A percentile compares a stretch with the other conserved stretches of the same genome.
Evolutionary conservation across 2,888 invertebrate species (phyloP).

Genomic region (Melipona bicolor): DNA sequence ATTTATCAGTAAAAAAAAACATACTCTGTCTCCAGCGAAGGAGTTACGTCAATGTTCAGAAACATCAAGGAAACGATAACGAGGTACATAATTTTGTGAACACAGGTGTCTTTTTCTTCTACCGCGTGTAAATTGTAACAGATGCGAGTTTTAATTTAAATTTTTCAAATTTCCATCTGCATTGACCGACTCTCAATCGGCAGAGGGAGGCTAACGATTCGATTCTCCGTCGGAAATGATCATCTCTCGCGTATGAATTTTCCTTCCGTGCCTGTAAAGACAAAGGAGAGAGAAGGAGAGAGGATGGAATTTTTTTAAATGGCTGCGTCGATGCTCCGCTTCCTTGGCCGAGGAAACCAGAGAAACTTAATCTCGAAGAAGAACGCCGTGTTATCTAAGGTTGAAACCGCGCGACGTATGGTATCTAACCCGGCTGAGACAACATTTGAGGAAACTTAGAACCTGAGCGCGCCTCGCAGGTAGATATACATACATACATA

Average conservation of each 20-base stretch:
- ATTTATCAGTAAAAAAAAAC: neutral
- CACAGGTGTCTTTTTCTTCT: neutral
- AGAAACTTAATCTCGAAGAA: conserved; percentile 64
- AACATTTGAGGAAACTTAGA: conserved; percentile 80
- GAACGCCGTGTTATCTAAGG: conserved; percentile 74
- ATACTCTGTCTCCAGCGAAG: neutral
- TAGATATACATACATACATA: conserved; percentile 77
- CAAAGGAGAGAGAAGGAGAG: neutral
- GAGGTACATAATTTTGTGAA: neutral
- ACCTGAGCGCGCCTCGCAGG: conserved; percentile 70
- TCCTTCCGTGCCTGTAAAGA: neutral
- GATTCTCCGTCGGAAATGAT: neutral
- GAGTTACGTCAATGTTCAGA: neutral
- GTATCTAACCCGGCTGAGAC: conserved; percentile 82
- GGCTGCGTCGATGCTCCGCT: conserved; percentile 12
- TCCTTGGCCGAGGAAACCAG: conserved; percentile 36
- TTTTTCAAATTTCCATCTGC: neutral
- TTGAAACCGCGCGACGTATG: conserved; percentile 64
- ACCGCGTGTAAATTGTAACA: no score
- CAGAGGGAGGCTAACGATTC: neutral
- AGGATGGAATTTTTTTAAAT: conserved; percentile 53
- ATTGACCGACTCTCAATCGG: neutral
- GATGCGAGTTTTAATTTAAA: neutral
- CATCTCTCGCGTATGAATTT: neutral
- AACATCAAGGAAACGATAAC: neutral